phyloP scores from a whole-genome alignment of 1,140 invertebrate genomes.

The Teleogryllus occipitalis region DNA sequence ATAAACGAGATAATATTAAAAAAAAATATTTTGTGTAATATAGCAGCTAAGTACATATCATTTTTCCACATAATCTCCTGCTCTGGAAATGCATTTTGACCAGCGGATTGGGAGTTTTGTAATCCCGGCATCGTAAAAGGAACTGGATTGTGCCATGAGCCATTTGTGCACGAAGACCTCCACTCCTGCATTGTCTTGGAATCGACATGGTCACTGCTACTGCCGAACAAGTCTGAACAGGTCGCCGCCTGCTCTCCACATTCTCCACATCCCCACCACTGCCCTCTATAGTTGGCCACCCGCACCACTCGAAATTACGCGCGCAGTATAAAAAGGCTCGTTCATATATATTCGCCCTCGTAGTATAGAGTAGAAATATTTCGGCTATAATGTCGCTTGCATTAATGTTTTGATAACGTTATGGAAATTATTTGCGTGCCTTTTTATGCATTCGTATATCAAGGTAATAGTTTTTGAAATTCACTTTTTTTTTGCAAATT shows the following conservation, averaged over 20 bases:
- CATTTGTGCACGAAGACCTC: conserved; percentile 19
- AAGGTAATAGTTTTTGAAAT: too few species aligned
- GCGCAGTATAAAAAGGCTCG: not conserved
- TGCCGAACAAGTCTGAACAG: not conserved
- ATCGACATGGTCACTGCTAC: not conserved
- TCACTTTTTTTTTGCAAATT: too few species aligned
- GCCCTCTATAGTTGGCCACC: not conserved
- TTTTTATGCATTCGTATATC: too few species aligned
- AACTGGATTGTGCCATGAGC: conserved; percentile 19
- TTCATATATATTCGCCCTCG: too few species aligned
- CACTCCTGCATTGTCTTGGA: not conserved
- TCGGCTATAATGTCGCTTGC: too few species aligned
- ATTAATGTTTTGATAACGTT: too few species aligned
- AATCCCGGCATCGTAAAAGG: conserved; percentile 19
- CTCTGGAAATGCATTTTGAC: conserved; percentile 21
- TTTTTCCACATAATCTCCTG: conserved; percentile 20
- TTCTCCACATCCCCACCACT: not conserved
- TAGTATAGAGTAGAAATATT: too few species aligned
- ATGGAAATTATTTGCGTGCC: too few species aligned
- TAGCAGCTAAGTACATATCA: conserved; percentile 7
- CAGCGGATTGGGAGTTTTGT: conserved; percentile 16
- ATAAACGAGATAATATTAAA: too few species aligned
- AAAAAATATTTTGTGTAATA: not conserved
- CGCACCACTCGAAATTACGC: not conserved
- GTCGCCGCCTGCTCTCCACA: not conserved